phyloP scores from a whole-genome alignment of 2,113 vertebrate species.

The Hemiprocne comata region DNA sequence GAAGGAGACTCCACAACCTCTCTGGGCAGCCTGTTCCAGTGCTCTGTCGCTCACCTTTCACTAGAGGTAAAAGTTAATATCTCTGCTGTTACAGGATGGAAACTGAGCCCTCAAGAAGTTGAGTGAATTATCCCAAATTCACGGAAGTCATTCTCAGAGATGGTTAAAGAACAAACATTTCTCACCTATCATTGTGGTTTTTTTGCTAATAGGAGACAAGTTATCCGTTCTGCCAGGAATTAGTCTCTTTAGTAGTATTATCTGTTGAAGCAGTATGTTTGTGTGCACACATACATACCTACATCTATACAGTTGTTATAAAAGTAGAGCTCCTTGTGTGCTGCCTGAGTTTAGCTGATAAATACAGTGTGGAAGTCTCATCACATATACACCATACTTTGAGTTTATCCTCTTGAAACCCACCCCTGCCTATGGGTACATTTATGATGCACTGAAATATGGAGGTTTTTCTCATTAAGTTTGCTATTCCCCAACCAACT shows the following conservation, averaged over 20 bases:
- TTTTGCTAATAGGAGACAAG: background rate
- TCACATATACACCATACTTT: background rate
- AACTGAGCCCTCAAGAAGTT: background rate
- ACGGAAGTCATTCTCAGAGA: background rate
- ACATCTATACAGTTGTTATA: background rate
- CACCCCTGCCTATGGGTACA: background rate
- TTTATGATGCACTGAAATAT: constrained; percentile 33
- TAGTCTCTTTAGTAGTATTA: background rate
- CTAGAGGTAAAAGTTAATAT: background rate
- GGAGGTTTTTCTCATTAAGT: constrained; percentile 57
- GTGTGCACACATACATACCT: fast-evolving
- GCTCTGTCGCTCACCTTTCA: background rate
- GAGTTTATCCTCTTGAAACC: background rate
- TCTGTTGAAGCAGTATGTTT: background rate
- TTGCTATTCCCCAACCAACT: constrained; percentile 60
- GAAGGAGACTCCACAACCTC: too few relatives aligned
- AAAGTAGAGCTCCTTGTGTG: background rate
- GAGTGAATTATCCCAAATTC: background rate
- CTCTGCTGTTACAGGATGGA: background rate
- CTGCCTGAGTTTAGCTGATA: background rate
- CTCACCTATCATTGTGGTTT: background rate
- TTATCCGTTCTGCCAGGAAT: background rate
- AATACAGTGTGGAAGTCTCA: background rate
- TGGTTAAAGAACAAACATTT: background rate
- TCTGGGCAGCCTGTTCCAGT: too few relatives aligned